phyloP scores from a whole-genome alignment of 1,140 invertebrate species.

The Drosophila ficusphila region DNA sequence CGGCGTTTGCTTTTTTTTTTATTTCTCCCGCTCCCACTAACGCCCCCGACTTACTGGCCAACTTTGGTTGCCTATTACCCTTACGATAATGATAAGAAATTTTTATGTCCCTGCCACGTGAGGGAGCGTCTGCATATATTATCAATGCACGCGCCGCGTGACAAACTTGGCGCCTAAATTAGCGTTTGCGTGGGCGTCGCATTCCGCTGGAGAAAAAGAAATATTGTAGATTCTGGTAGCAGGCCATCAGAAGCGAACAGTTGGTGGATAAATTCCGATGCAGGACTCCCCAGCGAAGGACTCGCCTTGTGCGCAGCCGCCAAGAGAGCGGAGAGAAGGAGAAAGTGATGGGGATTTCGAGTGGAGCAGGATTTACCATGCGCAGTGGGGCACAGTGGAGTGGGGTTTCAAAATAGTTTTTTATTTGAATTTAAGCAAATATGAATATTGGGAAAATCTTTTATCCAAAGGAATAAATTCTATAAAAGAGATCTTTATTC shows the following conservation, averaged over 20 bases:
- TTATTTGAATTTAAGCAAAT: neutral
- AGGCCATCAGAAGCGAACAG: conserved; percentile 53
- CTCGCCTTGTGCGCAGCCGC: conserved; percentile 52
- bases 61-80: conserved; percentile 82
- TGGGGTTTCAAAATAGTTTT: neutral
- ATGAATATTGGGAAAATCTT: too few species aligned
- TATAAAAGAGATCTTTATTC: too few species aligned
- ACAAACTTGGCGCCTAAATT: conserved; percentile 58
- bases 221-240: conserved; percentile 80
- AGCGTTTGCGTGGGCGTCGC: conserved; percentile 70
- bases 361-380: conserved; percentile 1
- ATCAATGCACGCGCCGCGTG: conserved; percentile 44
- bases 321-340: conserved; percentile 21
- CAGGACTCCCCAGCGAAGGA: conserved; percentile 9
- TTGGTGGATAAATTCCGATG: conserved; percentile 7
- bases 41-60: conserved; percentile 72
- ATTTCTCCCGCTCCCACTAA: conserved; percentile 8
- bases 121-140: conserved; percentile 61
- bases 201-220: conserved; percentile 77
- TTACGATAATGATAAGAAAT: conserved; percentile 84
- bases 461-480: too few species aligned
- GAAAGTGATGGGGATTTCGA: neutral
- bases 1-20: neutral
- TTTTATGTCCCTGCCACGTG: conserved; percentile 56
- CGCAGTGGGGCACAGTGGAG: neutral